Conservation (phyloP, 1,140 invertebrate species). For the Myzus persicae region DNA sequence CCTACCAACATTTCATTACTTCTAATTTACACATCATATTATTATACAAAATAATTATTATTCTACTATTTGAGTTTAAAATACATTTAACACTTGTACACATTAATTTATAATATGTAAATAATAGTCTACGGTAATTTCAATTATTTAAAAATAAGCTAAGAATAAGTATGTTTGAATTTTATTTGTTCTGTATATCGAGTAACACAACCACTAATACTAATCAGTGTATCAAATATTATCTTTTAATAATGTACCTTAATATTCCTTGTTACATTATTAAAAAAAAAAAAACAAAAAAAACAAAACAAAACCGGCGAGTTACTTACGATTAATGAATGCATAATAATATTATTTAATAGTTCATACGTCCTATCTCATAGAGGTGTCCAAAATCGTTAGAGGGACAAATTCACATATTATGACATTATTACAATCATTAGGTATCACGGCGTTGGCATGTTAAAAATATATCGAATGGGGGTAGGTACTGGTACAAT, state of each 20-base stretch:
- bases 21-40: neutral
- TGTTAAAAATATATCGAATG: neutral
- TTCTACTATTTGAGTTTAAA: neutral
- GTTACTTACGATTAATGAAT: neutral
- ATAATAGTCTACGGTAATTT: neutral
- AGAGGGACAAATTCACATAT: neutral
- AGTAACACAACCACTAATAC: neutral
- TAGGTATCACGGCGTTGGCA: neutral
- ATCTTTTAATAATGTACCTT: slow-evolving; percentile 31
- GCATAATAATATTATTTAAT: no score
- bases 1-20: neutral
- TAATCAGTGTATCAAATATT: neutral
- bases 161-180: neutral
- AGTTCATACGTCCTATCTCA: neutral
- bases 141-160: neutral
- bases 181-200: neutral
- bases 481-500: no score
- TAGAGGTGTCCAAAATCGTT: neutral
- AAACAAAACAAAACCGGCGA: no score
- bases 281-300: no score
- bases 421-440: neutral
- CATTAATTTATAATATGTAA: slow-evolving; percentile 15
- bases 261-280: neutral
- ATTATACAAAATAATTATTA: neutral
- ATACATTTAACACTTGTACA: neutral